Evolutionary conservation across 2,113 vertebrate species (phyloP).

Genomic region (Azemiops feae): DNA sequence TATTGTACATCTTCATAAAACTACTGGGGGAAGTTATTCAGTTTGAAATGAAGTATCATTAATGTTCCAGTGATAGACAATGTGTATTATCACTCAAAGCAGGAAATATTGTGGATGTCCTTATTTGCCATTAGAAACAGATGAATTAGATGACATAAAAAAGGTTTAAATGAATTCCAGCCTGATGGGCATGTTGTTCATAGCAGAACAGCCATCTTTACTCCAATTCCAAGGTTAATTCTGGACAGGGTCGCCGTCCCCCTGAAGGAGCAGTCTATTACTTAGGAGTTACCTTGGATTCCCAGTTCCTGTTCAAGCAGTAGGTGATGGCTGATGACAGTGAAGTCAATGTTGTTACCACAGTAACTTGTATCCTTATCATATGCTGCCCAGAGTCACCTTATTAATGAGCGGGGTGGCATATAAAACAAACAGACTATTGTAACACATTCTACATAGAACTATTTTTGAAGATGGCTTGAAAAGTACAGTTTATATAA

Average conservation of each 20-base stretch:
- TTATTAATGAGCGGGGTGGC: too few species aligned
- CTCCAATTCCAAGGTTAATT: not conserved
- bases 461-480: not conserved
- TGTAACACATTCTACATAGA: not conserved
- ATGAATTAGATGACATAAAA: not conserved
- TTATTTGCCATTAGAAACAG: not conserved
- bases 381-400: not conserved
- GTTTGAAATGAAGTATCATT: not conserved
- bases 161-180: not conserved
- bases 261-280: not conserved
- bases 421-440: not conserved
- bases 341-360: not conserved
- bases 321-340: not conserved
- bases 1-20: not conserved
- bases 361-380: not conserved
- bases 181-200: not conserved
- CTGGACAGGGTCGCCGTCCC: not conserved
- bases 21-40: not conserved
- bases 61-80: not conserved
- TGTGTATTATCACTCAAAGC: not conserved
- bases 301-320: not conserved
- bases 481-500: not conserved
- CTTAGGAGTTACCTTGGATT: not conserved
- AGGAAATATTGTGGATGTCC: not conserved
- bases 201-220: not conserved